phyloP scores from a whole-genome alignment of 2,888 invertebrate species.

The Hydropsyche betteni region DNA sequence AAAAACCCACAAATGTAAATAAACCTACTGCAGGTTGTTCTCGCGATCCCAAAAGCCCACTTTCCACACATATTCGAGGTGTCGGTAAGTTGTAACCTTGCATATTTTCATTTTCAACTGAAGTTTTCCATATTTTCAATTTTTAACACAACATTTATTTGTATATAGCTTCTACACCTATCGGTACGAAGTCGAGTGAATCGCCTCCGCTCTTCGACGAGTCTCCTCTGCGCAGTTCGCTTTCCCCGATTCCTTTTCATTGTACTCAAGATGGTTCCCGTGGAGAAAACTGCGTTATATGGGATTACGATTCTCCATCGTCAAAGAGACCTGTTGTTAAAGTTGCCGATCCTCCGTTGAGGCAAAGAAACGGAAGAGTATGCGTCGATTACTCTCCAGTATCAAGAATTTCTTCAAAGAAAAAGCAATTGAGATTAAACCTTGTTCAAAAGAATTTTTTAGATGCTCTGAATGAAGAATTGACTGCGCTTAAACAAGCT shows the following conservation, averaged over 20 bases:
- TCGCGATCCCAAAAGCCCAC: no score
- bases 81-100: no score
- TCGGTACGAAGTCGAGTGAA: slow-evolving; percentile 56
- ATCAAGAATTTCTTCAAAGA: slow-evolving; percentile 55
- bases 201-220: slow-evolving; percentile 63
- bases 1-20: no score
- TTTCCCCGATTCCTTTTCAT: slow-evolving; percentile 63
- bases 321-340: slow-evolving; percentile 51
- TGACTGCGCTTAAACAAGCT: slow-evolving; percentile 61
- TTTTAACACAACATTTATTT: slow-evolving; percentile 45
- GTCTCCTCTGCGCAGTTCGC: slow-evolving; percentile 60
- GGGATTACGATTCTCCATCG: slow-evolving; percentile 66
- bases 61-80: no score
- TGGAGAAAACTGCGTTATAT: slow-evolving; percentile 64
- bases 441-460: slow-evolving; percentile 61
- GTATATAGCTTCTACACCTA: slow-evolving; percentile 62
- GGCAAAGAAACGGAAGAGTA: slow-evolving; percentile 3
- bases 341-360: background rate
- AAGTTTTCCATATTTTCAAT: background rate
- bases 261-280: slow-evolving; percentile 66
- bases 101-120: no score
- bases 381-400: slow-evolving; percentile 48
- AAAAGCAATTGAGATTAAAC: slow-evolving; percentile 56
- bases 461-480: slow-evolving; percentile 62
- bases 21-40: no score